Percentiles rank a stretch among this genome's conserved stretches.
These are phyloP conservation scores for Pseudomyrmex gracilis DNA, from an alignment of 1,140 invertebrate species.

Conservation along the genomic window DNA sequence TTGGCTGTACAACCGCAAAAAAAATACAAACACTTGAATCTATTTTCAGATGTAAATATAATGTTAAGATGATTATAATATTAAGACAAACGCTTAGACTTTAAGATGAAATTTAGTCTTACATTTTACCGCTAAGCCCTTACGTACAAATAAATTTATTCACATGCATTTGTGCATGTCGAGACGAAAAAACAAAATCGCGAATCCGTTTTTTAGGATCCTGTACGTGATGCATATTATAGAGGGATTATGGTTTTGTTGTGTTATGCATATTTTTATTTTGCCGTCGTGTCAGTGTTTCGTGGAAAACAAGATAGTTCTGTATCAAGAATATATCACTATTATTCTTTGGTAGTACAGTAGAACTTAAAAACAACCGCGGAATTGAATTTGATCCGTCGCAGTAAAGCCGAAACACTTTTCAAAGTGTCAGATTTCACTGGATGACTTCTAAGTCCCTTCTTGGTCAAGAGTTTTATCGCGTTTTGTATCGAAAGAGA, in stretches of 20 bases:
- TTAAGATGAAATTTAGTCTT: conserved; percentile 70
- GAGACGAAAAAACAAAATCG: conserved; percentile 17
- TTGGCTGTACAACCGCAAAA: conserved; percentile 31
- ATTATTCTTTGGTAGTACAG: not conserved
- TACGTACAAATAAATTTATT: conserved; percentile 39
- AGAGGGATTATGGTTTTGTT: conserved; percentile 54
- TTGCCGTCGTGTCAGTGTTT: conserved; percentile 16
- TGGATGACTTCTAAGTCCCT: too few species aligned
- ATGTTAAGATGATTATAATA: conserved; percentile 61
- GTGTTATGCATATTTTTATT: not conserved
- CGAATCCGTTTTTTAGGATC: conserved; percentile 64
- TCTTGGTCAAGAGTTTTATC: too few species aligned
- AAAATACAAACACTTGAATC: conserved; percentile 65
- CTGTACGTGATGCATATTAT: conserved; percentile 65
- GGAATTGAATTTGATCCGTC: too few species aligned
- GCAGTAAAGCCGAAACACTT: too few species aligned
- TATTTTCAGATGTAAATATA: conserved; percentile 77
- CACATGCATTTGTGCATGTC: conserved; percentile 12
- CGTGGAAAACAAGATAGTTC: too few species aligned
- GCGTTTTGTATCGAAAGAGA: too few species aligned
- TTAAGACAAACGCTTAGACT: conserved; percentile 63
- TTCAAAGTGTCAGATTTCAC: too few species aligned
- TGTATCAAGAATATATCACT: conserved; percentile 11
- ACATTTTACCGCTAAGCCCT: conserved; percentile 71
- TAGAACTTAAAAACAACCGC: too few species aligned